Evolutionary conservation across 2,797 vertebrate genomes (phyloP).

Genomic region (Alectoris magna): DNA sequence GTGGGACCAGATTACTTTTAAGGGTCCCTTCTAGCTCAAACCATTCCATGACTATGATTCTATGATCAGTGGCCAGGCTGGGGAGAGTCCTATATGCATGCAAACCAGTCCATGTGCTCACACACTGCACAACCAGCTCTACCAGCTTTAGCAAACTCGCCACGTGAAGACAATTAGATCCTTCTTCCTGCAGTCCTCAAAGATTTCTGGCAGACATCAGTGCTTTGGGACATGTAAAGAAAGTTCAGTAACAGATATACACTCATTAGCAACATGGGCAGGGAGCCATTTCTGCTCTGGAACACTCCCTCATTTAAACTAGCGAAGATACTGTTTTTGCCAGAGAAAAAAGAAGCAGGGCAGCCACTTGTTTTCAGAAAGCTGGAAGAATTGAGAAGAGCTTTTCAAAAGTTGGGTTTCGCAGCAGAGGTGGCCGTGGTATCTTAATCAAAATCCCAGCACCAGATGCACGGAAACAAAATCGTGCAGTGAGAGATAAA

Average conservation of each 20-base stretch:
- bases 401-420: neutral
- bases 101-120: neutral
- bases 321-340: neutral
- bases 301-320: neutral
- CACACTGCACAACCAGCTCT: neutral
- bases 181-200: slow-evolving; percentile 4
- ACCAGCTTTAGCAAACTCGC: neutral
- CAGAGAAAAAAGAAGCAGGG: neutral
- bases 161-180: neutral
- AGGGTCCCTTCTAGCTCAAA: no score
- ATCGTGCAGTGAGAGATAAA: neutral
- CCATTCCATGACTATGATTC: no score
- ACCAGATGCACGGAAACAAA: neutral
- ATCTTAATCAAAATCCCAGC: neutral
- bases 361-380: neutral
- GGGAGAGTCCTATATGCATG: neutral
- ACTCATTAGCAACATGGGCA: neutral
- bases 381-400: neutral
- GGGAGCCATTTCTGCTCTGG: neutral
- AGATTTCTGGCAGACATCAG: slow-evolving; percentile 16
- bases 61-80: no score
- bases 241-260: slow-evolving; percentile 1
- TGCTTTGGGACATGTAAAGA: neutral
- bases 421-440: neutral
- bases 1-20: no score